Conservation (phyloP, 1,140 invertebrate genomes). For the Galendromus occidentalis region DNA sequence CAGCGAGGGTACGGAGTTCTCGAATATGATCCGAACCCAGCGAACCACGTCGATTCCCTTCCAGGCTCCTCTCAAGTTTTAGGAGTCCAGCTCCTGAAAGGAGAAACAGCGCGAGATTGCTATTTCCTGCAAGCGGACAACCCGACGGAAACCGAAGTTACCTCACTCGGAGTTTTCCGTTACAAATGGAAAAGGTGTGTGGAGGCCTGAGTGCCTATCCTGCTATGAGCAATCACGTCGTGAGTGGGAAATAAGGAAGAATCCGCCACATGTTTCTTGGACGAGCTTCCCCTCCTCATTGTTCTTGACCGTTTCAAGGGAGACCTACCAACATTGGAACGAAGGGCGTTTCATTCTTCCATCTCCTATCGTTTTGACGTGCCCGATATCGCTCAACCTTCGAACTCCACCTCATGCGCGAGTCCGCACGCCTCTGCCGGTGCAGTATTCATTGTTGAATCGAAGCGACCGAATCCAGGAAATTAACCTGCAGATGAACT, state of each 20-base stretch:
- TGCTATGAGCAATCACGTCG: too few species aligned
- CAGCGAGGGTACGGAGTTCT: too few species aligned
- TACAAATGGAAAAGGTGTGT: too few species aligned
- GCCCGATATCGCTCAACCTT: constrained; percentile 47
- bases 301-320: neutral
- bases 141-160: too few species aligned
- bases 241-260: constrained; percentile 21
- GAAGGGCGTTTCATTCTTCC: constrained; percentile 18
- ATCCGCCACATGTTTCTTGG: too few species aligned
- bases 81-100: neutral
- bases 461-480: constrained; percentile 46
- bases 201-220: too few species aligned
- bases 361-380: constrained; percentile 34
- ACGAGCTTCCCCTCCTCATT: too few species aligned
- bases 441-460: constrained; percentile 50
- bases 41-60: neutral
- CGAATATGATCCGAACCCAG: neutral
- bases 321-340: neutral
- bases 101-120: neutral
- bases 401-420: constrained; percentile 48
- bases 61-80: neutral
- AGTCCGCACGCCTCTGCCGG: constrained; percentile 36
- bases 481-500: constrained; percentile 50
- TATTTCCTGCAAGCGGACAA: neutral
- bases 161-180: too few species aligned